Percentiles rank a stretch among this genome's conserved stretches.
phyloP scores from a whole-genome alignment of 2,113 vertebrate genomes.

The Panurus biarmicus region DNA sequence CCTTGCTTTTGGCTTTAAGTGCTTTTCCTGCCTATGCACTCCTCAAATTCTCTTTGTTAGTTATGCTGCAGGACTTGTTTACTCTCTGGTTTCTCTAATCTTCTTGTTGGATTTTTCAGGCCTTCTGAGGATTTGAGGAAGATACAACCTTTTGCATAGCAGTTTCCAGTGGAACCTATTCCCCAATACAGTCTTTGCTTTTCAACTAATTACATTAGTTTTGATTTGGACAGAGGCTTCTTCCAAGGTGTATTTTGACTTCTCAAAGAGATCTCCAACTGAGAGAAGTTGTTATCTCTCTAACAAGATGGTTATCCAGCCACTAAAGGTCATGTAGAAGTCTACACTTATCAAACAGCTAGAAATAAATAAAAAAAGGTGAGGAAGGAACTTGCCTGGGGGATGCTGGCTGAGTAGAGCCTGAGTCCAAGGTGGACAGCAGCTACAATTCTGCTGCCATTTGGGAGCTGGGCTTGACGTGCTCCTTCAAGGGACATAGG shows the following conservation, averaged over 20 bases:
- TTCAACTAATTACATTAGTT: neutral
- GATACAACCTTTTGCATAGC: neutral
- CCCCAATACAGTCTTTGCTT: neutral
- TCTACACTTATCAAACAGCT: neutral
- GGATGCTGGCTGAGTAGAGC: neutral
- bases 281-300: neutral
- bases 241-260: neutral
- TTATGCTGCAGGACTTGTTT: neutral
- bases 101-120: neutral
- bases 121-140: neutral
- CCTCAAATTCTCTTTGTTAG: neutral
- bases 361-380: neutral
- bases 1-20: neutral
- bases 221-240: neutral
- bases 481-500: neutral
- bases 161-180: neutral
- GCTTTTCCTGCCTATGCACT: neutral
- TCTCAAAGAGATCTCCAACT: neutral
- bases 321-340: neutral
- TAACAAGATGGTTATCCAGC: neutral
- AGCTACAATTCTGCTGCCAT: neutral
- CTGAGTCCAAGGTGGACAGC: accelerated
- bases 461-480: neutral
- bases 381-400: neutral
- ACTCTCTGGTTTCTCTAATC: neutral